Conservation (phyloP, 2,888 invertebrate genomes). For the Harpalus rufipes region DNA sequence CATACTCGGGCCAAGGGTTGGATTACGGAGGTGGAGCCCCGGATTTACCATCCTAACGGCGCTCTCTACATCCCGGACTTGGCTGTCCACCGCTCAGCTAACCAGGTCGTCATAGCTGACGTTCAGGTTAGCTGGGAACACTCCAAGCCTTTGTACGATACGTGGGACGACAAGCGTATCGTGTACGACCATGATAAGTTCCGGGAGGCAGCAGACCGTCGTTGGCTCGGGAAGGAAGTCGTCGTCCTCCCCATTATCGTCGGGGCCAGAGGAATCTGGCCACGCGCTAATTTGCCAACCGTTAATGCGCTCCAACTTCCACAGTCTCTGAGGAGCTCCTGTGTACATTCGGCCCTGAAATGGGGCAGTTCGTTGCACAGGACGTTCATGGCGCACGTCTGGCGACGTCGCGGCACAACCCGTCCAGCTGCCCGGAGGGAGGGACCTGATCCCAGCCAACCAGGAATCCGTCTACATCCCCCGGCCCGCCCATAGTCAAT, state of each 20-base stretch:
- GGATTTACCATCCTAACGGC: neutral
- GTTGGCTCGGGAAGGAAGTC: neutral
- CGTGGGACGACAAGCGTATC: neutral
- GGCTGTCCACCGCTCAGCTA: neutral
- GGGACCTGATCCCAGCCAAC: too few species aligned
- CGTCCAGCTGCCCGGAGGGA: neutral
- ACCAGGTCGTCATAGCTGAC: neutral
- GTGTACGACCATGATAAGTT: neutral
- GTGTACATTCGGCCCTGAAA: neutral
- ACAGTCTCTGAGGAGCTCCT: neutral
- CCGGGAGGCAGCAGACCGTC: conserved; percentile 21
- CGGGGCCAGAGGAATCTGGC: conserved; percentile 18
- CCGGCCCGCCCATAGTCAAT: too few species aligned
- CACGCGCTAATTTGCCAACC: neutral
- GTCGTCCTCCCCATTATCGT: neutral
- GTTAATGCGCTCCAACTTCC: neutral
- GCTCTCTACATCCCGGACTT: neutral
- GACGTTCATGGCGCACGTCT: neutral
- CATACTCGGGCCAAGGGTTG: neutral
- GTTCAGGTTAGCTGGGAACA: neutral
- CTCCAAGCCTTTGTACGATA: neutral
- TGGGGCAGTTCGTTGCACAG: neutral
- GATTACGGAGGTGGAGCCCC: neutral
- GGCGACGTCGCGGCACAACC: neutral
- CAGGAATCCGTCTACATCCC: too few species aligned